A percentile compares a stretch with the other conserved stretches of the same genome.
These are phyloP conservation scores for Pundamilia nyererei DNA, from an alignment of 2,113 vertebrate genomes.

Conservation along the genomic window DNA sequence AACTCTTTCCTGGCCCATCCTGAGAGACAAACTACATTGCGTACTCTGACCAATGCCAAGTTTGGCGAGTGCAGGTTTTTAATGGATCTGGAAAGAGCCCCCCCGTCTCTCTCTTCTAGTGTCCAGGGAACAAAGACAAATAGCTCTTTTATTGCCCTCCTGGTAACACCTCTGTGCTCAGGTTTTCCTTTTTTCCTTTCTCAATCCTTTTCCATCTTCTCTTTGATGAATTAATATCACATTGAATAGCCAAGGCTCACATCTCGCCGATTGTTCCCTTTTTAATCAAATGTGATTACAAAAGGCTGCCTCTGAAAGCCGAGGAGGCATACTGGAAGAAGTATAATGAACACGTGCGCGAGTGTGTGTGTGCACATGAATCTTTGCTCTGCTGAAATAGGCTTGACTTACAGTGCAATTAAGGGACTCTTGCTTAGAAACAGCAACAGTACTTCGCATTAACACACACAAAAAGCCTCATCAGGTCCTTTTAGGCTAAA, in stretches of 20 bases:
- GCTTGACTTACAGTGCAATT: conserved; percentile 6
- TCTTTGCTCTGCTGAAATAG: not conserved
- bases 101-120: conserved; percentile 5
- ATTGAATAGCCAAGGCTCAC: conserved; percentile 55
- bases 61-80: conserved; percentile 48
- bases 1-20: conserved; percentile 37
- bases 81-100: conserved; percentile 52
- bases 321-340: not conserved
- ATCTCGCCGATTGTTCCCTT: conserved; percentile 44
- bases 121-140: conserved; percentile 68
- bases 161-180: conserved; percentile 54
- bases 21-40: conserved; percentile 51
- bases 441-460: not conserved
- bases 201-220: conserved; percentile 18
- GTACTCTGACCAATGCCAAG: conserved; percentile 45
- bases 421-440: not conserved
- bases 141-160: conserved; percentile 65
- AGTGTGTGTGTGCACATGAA: not conserved
- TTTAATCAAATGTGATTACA: conserved; percentile 64
- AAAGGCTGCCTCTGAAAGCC: conserved; percentile 29
- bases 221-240: conserved; percentile 66
- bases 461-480: not conserved
- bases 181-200: conserved; percentile 12
- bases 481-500: not conserved
- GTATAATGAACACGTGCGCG: not conserved